These are phyloP conservation scores for Acronicta aceris DNA, from an alignment of 2,888 invertebrate species.

Conservation along the genomic window DNA sequence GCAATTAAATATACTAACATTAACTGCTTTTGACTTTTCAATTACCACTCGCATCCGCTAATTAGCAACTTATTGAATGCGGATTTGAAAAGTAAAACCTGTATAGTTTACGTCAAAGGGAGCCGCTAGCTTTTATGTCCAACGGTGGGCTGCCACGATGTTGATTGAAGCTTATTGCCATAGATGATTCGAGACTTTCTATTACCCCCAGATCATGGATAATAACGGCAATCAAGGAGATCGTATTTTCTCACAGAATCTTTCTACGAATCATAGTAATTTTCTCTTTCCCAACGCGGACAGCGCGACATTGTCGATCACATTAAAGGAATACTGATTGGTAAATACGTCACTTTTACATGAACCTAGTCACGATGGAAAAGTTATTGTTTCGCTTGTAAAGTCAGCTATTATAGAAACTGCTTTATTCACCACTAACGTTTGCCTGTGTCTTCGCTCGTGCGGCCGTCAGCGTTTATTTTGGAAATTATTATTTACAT, in stretches of 20 bases:
- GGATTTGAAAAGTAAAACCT: slow-evolving; percentile 18
- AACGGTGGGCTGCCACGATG: slow-evolving; percentile 9
- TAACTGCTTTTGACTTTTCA: slow-evolving; percentile 26
- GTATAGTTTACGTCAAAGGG: slow-evolving; percentile 9
- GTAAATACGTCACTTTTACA: slow-evolving; percentile 29
- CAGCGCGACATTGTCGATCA: slow-evolving; percentile 56
- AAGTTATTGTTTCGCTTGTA: slow-evolving; percentile 21
- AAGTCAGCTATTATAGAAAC: slow-evolving; percentile 39
- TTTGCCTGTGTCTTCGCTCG: not conserved
- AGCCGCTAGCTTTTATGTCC: slow-evolving; percentile 9
- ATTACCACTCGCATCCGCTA: slow-evolving; percentile 20
- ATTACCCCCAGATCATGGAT: slow-evolving; percentile 52
- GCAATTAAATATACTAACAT: slow-evolving; percentile 4
- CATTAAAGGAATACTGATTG: slow-evolving; percentile 37
- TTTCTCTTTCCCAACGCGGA: slow-evolving; percentile 62
- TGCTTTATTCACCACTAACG: slow-evolving; percentile 31
- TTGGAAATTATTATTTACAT: too few relatives aligned
- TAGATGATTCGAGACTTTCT: slow-evolving; percentile 37
- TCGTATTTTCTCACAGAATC: slow-evolving; percentile 56
- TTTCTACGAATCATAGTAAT: slow-evolving; percentile 60
- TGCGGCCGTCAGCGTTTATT: too few relatives aligned
- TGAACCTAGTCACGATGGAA: slow-evolving; percentile 45
- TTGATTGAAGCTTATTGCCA: slow-evolving; percentile 40
- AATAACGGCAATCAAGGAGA: slow-evolving; percentile 60
- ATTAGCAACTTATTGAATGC: slow-evolving; percentile 21